Evolutionary conservation across 1,140 invertebrate species (phyloP).

Genomic region (Periplaneta americana): DNA sequence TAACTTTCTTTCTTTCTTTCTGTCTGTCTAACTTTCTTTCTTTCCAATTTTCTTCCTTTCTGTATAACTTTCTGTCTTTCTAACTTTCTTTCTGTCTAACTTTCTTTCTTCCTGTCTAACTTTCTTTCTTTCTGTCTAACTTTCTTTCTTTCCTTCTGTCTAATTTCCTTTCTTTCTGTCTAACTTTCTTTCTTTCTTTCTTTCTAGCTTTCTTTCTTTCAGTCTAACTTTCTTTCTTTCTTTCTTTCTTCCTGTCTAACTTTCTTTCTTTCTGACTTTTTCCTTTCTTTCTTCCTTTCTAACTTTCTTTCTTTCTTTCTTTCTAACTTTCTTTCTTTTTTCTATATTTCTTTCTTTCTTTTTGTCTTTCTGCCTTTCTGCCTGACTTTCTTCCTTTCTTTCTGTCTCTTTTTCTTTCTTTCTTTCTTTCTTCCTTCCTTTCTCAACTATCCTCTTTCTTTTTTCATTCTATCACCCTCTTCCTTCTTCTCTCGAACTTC

Average conservation of each 20-base stretch:
- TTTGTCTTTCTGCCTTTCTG: background rate
- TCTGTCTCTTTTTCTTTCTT: background rate
- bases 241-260: background rate
- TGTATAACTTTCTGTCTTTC: background rate
- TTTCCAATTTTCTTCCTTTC: background rate
- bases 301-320: background rate
- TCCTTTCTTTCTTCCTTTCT: background rate
- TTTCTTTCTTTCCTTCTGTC: no score
- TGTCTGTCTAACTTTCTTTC: background rate
- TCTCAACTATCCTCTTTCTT: background rate
- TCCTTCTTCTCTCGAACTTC: no score
- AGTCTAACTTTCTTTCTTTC: background rate
- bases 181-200: no score
- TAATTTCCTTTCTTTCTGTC: no score
- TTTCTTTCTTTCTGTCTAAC: no score
- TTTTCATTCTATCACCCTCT: background rate
- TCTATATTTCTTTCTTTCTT: background rate
- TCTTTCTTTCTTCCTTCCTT: background rate
- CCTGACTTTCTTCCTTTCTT: background rate
- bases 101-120: background rate
- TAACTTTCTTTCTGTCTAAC: background rate
- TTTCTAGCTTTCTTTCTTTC: no score
- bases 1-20: background rate
- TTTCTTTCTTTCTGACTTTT: background rate
- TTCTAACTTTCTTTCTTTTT: background rate